These are phyloP conservation scores for Schizotus pectinicornis DNA, from an alignment of 2,888 invertebrate species.

Conservation along the genomic window DNA sequence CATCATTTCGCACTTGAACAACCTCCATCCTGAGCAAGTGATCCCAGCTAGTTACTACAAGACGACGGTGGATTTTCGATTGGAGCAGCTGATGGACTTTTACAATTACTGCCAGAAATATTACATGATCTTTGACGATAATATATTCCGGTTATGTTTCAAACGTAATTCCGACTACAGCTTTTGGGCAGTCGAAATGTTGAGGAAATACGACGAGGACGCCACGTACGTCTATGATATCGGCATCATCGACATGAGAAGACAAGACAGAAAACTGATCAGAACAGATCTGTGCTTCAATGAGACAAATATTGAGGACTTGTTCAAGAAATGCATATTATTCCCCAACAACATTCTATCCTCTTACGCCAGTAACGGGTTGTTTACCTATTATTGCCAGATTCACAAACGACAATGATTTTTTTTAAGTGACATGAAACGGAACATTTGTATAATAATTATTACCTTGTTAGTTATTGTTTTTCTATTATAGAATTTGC, in stretches of 20 bases:
- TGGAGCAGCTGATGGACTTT: conserved; percentile 26
- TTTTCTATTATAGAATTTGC: too few relatives aligned
- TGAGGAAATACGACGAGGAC: conserved; percentile 40
- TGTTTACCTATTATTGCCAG: conserved; percentile 37
- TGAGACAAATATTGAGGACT: conserved; percentile 44
- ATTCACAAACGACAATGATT: conserved; percentile 15
- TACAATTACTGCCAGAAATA: conserved; percentile 15
- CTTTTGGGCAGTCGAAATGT: conserved; percentile 48
- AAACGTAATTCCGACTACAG: conserved; percentile 44
- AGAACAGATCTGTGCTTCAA: conserved; percentile 47
- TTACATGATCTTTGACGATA: conserved; percentile 22
- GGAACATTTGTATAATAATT: too few relatives aligned
- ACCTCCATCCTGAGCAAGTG: conserved; percentile 27
- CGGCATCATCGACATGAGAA: conserved; percentile 44
- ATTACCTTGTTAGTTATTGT: too few relatives aligned
- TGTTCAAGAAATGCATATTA: conserved; percentile 46
- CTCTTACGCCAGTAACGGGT: conserved; percentile 44
- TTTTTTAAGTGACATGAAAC: background rate
- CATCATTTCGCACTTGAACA: conserved; percentile 29
- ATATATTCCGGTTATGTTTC: conserved; percentile 46
- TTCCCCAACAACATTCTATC: conserved; percentile 46
- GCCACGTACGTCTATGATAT: conserved; percentile 47
- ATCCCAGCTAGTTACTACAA: conserved; percentile 23
- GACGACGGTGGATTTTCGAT: conserved; percentile 25
- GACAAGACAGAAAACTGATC: conserved; percentile 45